Evolutionary conservation across 2,888 invertebrate species (phyloP).

Genomic region (Crematogaster levior): DNA sequence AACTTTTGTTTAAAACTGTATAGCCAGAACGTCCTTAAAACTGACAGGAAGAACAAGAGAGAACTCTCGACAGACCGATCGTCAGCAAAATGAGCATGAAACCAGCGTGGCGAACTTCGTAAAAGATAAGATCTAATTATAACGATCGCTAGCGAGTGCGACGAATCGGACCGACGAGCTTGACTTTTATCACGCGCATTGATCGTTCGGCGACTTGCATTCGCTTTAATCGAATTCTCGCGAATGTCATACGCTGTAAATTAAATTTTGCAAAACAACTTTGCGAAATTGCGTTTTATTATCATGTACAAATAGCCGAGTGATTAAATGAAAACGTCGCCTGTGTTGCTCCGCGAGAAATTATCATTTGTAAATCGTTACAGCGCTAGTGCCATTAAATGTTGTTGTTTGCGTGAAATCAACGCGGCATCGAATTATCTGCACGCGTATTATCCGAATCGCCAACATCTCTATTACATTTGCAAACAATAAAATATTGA

Average conservation of each 20-base stretch:
- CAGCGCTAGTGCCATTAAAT: slow-evolving; percentile 7
- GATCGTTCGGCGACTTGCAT: neutral
- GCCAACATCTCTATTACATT: slow-evolving; percentile 38
- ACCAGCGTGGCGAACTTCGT: slow-evolving; percentile 12
- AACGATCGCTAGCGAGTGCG: neutral
- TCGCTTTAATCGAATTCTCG: slow-evolving; percentile 25
- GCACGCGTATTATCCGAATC: slow-evolving; percentile 14
- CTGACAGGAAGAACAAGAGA: neutral
- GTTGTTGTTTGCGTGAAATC: slow-evolving; percentile 27
- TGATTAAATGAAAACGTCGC: slow-evolving; percentile 31
- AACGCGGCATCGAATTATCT: slow-evolving; percentile 17
- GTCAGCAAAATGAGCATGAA: neutral
- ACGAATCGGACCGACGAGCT: neutral
- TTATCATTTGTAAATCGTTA: slow-evolving; percentile 23
- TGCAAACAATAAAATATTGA: slow-evolving; percentile 30
- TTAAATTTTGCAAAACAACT: neutral
- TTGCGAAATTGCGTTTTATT: slow-evolving; percentile 4
- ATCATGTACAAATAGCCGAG: neutral
- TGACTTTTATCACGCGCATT: neutral
- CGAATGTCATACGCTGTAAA: neutral
- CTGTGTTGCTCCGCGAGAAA: neutral
- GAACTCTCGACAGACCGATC: neutral
- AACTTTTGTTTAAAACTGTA: no score
- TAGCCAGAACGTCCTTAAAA: no score
- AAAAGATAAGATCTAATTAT: slow-evolving; percentile 43